A percentile compares a stretch with the other conserved stretches of the same genome.
Conservation (phyloP, 1,140 invertebrate species). For the Sitobion miscanthi region DNA sequence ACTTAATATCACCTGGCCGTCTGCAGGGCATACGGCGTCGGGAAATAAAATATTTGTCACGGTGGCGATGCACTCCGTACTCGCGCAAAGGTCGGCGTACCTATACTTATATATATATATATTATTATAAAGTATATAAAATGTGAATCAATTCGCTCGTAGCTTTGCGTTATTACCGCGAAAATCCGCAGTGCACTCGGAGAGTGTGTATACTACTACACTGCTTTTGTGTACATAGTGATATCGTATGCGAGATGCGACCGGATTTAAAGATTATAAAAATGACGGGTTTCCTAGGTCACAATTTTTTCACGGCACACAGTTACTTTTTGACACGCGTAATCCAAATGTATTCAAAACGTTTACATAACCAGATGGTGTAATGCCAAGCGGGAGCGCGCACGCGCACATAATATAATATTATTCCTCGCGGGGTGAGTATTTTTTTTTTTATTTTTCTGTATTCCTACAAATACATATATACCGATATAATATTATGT, state of each 20-base stretch:
- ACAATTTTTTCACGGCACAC: background rate
- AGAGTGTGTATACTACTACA: background rate
- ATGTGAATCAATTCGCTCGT: background rate
- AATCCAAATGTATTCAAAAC: constrained; percentile 54
- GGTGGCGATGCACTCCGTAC: background rate
- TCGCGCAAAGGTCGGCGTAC: background rate
- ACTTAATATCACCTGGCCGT: background rate
- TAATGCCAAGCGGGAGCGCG: background rate
- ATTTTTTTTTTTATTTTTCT: background rate
- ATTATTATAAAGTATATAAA: background rate
- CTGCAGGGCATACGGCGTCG: background rate
- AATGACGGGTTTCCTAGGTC: background rate
- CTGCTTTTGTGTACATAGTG: background rate
- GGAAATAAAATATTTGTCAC: background rate
- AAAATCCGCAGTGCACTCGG: background rate
- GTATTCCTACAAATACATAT: background rate
- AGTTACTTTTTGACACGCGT: constrained; percentile 35
- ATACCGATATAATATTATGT: background rate
- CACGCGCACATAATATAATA: background rate
- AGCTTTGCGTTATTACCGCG: background rate
- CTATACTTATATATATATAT: background rate
- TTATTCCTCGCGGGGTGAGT: background rate
- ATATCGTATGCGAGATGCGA: background rate
- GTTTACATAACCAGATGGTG: constrained; percentile 46
- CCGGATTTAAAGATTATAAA: constrained; percentile 56